Base-by-base conservation (phyloP, 2,113 vertebrate genomes). In the Edolisoma coerulescens region DNA sequence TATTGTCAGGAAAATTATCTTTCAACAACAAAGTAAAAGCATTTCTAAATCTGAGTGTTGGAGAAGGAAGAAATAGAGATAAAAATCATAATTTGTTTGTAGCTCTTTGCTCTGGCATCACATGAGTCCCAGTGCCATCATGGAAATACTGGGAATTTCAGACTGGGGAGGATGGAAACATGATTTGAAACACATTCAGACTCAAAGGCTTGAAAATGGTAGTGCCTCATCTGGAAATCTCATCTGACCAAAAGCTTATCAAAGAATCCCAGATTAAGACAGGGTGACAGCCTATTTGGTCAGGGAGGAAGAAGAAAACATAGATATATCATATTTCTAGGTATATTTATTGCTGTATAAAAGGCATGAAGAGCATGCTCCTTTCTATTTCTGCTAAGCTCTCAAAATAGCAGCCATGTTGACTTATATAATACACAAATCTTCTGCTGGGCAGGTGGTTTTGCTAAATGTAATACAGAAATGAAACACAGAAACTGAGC, bases 371-470 rank as follows among this genome's bases (percentile, higher is more conserved):
- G 56, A 11, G 21, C 27, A 19, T 49, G 6, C 17, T 95, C 13
- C 16, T 89, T 95, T 91, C 32, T 81, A 71, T 79, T 61, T 87
- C 32, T 61, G 49, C 28, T 91, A 68, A 93, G 53, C 60, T 92
- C 41, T 89, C 65, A 87, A 95, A 96, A 96, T 69, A 95, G 61
- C 81, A 94, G 49, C 53, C 80, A 23, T 82, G 35, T 93, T 91
- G 77, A 91, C 53, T 95, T 67, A 64, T 4, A 10, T 79, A 81
- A 68, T 56, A 71, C 12, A 39, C 12, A 87, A 75, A 84, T 76
- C 42, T 67, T 77, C 44, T 73, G 9, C 35, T 78, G 69, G 49
- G 76, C 60, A 90, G 86, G 64, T 92, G 88, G 33, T 90, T 95
- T 94, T 88, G 32, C 37, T 63, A 59, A 92, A 69, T 35, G 16